Conservation (phyloP, 2,113 vertebrate species). For the sheep (Ovis aries) region ARS-UI_Ramb_v3.0 NC_056071.1:6515001-6515500, state of each 20-base stretch:
- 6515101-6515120: not conserved
- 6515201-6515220: not conserved
- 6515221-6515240: not conserved
- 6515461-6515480: not conserved
- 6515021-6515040: not conserved
- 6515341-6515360: not conserved
- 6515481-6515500: not conserved
- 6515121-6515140: not conserved
- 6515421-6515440: too few relatives aligned
- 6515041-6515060: not conserved
- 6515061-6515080: not conserved
- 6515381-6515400: too few relatives aligned
- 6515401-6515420: too few relatives aligned
- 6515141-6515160: not conserved
- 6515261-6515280: not conserved
- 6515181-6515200: not conserved
- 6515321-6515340: not conserved
- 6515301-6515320: not conserved
- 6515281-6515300: not conserved
- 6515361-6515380: not conserved
- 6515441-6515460: not conserved
- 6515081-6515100: not conserved
- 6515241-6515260: not conserved
- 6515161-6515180: not conserved
- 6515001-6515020: not conserved